These are phyloP conservation scores for Trichopria drosophilae DNA, from an alignment of 2,888 invertebrate species.

Conservation along the genomic window DNA sequence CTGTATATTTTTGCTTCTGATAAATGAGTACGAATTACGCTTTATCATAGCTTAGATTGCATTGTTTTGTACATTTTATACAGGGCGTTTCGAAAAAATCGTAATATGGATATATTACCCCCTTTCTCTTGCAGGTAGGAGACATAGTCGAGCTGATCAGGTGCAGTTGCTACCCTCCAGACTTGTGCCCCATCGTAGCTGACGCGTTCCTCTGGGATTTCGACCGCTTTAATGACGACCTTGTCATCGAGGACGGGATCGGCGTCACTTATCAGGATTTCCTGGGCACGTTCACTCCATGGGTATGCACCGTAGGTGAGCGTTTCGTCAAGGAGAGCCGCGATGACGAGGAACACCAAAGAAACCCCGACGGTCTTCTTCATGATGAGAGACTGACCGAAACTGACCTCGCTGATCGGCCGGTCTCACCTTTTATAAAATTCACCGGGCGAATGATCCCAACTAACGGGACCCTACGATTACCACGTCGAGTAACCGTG, in stretches of 20 bases:
- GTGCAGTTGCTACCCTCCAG: slow-evolving; percentile 68
- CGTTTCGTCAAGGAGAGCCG: slow-evolving; percentile 18
- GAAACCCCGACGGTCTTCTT: slow-evolving; percentile 2
- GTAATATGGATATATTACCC: slow-evolving; percentile 56
- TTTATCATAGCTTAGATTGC: no score
- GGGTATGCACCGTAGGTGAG: slow-evolving; percentile 23
- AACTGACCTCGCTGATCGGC: slow-evolving; percentile 43
- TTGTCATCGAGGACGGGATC: slow-evolving; percentile 38
- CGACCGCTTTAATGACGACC: slow-evolving; percentile 40
- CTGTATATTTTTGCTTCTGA: no score
- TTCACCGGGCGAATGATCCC: slow-evolving; percentile 41
- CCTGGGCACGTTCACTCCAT: slow-evolving; percentile 24
- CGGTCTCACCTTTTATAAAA: slow-evolving; percentile 50
- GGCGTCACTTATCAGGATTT: slow-evolving; percentile 37
- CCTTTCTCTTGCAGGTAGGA: slow-evolving; percentile 62
- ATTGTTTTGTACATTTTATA: no score
- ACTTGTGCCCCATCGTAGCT: slow-evolving; percentile 78
- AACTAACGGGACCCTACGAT: slow-evolving; percentile 45
- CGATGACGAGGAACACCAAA: slow-evolving; percentile 23
- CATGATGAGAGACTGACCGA: background rate
- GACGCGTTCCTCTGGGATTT: slow-evolving; percentile 56
- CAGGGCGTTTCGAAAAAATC: slow-evolving; percentile 7
- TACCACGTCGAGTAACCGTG: slow-evolving; percentile 19
- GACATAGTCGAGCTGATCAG: slow-evolving; percentile 61
- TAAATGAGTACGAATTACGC: no score